phyloP scores from a whole-genome alignment of 2,888 invertebrate species.

The Leucoma salicis region DNA sequence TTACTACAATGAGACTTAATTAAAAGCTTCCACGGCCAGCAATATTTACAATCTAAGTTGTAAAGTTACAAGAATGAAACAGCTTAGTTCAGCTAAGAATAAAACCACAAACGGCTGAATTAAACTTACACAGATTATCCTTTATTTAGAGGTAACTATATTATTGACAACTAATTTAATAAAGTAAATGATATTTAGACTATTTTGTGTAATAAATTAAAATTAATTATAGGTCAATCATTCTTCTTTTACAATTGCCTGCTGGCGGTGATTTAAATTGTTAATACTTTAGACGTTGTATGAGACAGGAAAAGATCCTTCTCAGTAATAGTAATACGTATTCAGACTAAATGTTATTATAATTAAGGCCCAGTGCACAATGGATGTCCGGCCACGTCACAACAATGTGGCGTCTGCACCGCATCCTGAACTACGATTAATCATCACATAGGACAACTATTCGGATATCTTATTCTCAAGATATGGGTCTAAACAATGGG shows the following conservation, averaged over 20 bases:
- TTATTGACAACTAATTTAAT: too few relatives aligned
- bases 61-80: slow-evolving; percentile 17
- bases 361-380: slow-evolving; percentile 42
- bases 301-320: slow-evolving; percentile 25
- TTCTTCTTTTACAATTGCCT: too few relatives aligned
- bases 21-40: slow-evolving; percentile 32
- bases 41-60: slow-evolving; percentile 20
- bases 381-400: slow-evolving; percentile 64
- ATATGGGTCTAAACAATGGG: slow-evolving; percentile 18
- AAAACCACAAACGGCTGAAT: slow-evolving; percentile 18
- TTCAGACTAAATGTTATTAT: slow-evolving; percentile 28
- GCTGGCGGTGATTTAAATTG: too few relatives aligned
- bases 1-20: slow-evolving; percentile 29
- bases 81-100: slow-evolving; percentile 5
- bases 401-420: slow-evolving; percentile 55
- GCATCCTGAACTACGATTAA: slow-evolving; percentile 60
- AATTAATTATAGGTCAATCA: too few relatives aligned
- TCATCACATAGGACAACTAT: slow-evolving; percentile 33
- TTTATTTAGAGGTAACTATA: too few relatives aligned
- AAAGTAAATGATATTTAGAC: too few relatives aligned
- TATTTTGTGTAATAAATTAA: too few relatives aligned
- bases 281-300: neutral
- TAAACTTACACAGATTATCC: too few relatives aligned
- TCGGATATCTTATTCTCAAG: slow-evolving; percentile 28
- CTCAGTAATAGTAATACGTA: slow-evolving; percentile 17